A percentile compares a stretch with the other conserved stretches of the same genome.
phyloP scores from a whole-genome alignment of 2,113 vertebrate genomes.

The Eonycteris spelaea region DNA sequence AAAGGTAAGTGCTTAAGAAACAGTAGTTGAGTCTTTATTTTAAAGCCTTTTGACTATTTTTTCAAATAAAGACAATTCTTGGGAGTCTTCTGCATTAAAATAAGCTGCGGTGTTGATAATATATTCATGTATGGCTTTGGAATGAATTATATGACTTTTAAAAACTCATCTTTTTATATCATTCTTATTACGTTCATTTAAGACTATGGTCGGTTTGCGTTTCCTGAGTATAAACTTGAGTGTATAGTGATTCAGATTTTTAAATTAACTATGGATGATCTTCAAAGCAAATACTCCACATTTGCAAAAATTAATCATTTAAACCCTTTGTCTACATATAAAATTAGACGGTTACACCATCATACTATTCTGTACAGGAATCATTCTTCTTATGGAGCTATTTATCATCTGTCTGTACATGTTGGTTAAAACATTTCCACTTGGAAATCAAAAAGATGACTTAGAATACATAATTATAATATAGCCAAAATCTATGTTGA shows the following conservation, averaged over 20 bases:
- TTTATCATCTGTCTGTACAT: not conserved
- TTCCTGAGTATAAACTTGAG: slow-evolving; percentile 1
- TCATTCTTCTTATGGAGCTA: not conserved
- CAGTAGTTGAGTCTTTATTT: not conserved
- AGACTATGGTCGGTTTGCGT: slow-evolving; percentile 35
- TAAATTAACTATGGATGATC: slow-evolving; percentile 51
- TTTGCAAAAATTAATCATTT: slow-evolving; percentile 55
- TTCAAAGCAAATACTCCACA: slow-evolving; percentile 60
- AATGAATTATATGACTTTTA: slow-evolving; percentile 16
- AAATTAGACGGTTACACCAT: not conserved
- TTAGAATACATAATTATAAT: not conserved
- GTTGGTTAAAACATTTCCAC: slow-evolving; percentile 34
- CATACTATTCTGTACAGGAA: not conserved
- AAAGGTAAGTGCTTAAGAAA: not conserved
- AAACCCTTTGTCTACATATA: slow-evolving; percentile 14
- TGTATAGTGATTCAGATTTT: slow-evolving; percentile 43
- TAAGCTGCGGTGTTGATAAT: not conserved
- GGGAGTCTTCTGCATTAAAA: not conserved
- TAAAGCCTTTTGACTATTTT: not conserved
- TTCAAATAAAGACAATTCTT: slow-evolving; percentile 7
- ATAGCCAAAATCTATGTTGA: not conserved
- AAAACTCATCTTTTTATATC: slow-evolving; percentile 28
- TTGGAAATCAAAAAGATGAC: slow-evolving; percentile 20
- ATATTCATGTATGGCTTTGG: slow-evolving; percentile 18
- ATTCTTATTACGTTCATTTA: slow-evolving; percentile 43